These are phyloP conservation scores for Eleutherodactylus coqui DNA, from an alignment of 2,797 vertebrate species.

Conservation along the genomic window DNA sequence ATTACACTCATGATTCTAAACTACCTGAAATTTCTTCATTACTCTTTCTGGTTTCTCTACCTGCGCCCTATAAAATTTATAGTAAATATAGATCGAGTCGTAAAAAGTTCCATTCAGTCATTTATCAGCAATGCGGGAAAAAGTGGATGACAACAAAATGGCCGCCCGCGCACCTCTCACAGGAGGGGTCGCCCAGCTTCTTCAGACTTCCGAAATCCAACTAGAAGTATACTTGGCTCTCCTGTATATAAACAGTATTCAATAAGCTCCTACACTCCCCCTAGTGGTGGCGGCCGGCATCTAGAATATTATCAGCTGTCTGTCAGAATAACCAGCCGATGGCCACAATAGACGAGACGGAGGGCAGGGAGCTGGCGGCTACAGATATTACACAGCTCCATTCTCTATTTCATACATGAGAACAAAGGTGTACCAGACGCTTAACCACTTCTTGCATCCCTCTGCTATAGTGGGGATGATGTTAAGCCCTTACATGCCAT, in stretches of 20 bases:
- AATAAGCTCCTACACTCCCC: not conserved
- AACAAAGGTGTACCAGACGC: too few relatives aligned
- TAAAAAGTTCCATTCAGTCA: not conserved
- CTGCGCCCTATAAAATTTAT: not conserved
- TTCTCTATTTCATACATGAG: too few relatives aligned
- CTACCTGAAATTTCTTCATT: conserved; percentile 1
- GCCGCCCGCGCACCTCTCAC: not conserved
- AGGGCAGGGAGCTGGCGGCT: too few relatives aligned
- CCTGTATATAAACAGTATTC: not conserved
- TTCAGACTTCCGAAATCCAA: not conserved
- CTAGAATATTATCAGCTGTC: not conserved
- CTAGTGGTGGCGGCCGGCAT: not conserved
- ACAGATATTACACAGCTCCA: too few relatives aligned
- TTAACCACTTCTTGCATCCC: too few relatives aligned
- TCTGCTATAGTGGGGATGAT: too few relatives aligned
- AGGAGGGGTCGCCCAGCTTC: not conserved
- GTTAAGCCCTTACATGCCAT: too few relatives aligned
- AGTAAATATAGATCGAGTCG: not conserved
- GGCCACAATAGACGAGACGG: too few relatives aligned
- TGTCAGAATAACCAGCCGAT: too few relatives aligned
- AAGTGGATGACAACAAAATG: not conserved
- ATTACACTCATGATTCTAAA: conserved; percentile 23
- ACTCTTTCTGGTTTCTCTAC: not conserved
- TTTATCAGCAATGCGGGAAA: not conserved
- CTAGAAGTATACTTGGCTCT: not conserved